Conservation (phyloP, 2,113 vertebrate species). For the Buteo buteo region DNA sequence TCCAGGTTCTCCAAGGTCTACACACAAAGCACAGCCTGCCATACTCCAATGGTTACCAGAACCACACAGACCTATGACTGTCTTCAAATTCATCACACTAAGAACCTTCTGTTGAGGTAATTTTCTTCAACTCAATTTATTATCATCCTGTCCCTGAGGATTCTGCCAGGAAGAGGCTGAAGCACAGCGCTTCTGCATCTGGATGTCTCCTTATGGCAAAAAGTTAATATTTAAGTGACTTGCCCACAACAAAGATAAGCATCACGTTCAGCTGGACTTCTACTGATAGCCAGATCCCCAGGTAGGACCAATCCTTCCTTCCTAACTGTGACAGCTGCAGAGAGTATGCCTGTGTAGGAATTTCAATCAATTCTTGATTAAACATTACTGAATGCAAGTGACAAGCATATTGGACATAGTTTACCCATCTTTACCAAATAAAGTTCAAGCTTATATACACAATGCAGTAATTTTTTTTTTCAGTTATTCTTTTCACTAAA, state of each 20-base stretch:
- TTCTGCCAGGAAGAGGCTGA: neutral
- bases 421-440: neutral
- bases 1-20: neutral
- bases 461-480: neutral
- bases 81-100: neutral
- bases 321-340: neutral
- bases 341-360: neutral
- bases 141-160: neutral
- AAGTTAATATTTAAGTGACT: neutral
- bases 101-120: neutral
- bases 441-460: neutral
- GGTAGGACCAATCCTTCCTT: neutral
- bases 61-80: neutral
- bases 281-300: rapidly evolving
- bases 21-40: neutral
- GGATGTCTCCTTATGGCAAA: neutral
- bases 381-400: neutral
- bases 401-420: neutral
- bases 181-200: neutral
- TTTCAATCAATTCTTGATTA: neutral
- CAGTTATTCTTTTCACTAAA: neutral
- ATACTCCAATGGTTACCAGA: neutral
- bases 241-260: neutral
- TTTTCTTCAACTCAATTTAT: neutral
- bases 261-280: neutral